A percentile compares a stretch with the other conserved stretches of the same genome.
Conservation (phyloP, 2,888 invertebrate species). For the Chirona hameri region DNA sequence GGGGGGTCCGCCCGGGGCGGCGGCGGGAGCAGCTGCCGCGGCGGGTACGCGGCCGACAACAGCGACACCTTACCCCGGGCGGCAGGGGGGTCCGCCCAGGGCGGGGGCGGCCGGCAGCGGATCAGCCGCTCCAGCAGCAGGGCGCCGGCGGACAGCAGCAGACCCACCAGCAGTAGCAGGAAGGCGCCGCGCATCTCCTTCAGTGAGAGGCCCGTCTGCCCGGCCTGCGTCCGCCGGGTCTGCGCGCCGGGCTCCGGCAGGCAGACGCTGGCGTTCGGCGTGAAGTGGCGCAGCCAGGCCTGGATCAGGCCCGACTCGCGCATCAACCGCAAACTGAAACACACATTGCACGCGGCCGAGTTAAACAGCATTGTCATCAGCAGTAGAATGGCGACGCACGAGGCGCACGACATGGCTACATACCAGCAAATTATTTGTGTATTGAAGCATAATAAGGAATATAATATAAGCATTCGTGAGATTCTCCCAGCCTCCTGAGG, state of each 20-base stretch:
- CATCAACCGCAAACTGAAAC: background rate
- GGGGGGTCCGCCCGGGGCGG: background rate
- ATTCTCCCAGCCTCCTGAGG: too few relatives aligned
- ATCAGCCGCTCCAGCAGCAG: background rate
- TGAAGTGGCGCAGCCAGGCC: background rate
- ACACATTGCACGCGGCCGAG: background rate
- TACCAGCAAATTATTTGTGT: background rate
- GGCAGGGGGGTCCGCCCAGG: background rate
- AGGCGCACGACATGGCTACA: background rate
- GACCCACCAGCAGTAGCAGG: background rate
- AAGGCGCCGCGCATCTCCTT: background rate
- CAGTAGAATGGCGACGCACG: too few relatives aligned
- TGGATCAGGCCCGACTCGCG: conserved; percentile 1
- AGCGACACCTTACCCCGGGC: background rate
- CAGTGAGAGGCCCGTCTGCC: background rate
- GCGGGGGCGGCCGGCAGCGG: background rate
- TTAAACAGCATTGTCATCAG: too few relatives aligned
- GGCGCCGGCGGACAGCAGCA: background rate
- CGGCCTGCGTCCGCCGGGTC: background rate
- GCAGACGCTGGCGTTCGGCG: background rate
- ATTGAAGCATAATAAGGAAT: background rate
- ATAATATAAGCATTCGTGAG: too few relatives aligned
- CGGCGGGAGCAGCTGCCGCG: background rate
- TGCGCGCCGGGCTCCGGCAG: background rate
- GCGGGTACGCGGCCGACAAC: too few relatives aligned